Percentiles rank a stretch among this genome's conserved stretches.
These are phyloP conservation scores for Heteropelma amictum DNA, from an alignment of 2,888 invertebrate species.

Conservation along the genomic window DNA sequence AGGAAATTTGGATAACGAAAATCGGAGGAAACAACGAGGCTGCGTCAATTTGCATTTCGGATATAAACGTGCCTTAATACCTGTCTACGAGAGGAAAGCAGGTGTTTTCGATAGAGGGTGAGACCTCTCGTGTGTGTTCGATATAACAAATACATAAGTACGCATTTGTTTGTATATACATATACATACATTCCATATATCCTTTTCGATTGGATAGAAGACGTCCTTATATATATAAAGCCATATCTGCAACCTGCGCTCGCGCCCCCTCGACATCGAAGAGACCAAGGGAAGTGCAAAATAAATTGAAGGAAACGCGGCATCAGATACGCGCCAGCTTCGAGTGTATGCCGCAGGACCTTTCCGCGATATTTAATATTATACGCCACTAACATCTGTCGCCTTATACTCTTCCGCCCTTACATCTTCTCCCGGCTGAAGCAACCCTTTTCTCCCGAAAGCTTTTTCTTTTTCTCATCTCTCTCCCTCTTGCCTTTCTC, in stretches of 20 bases:
- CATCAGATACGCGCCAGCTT: conserved; percentile 47
- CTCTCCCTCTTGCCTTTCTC: conserved; percentile 16
- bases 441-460: conserved; percentile 61
- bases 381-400: conserved; percentile 76
- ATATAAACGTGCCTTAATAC: conserved; percentile 36
- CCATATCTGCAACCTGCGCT: conserved; percentile 54
- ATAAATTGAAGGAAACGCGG: conserved; percentile 55
- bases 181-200: no score
- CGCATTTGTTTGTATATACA: not conserved
- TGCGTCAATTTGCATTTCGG: conserved; percentile 29
- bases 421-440: conserved; percentile 16
- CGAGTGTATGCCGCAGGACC: conserved; percentile 61
- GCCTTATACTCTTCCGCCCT: conserved; percentile 58
- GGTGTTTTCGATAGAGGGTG: conserved; percentile 48
- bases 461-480: conserved; percentile 48
- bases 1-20: conserved; percentile 2
- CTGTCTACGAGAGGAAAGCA: conserved; percentile 49
- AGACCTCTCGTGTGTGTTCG: not conserved
- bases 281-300: conserved; percentile 37
- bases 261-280: conserved; percentile 40
- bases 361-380: conserved; percentile 74
- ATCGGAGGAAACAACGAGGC: conserved; percentile 27
- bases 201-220: conserved; percentile 9
- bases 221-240: conserved; percentile 5
- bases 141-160: not conserved